These are phyloP conservation scores for Invenusta paracnida DNA, from an alignment of 2,888 invertebrate species.

Conservation along the genomic window DNA sequence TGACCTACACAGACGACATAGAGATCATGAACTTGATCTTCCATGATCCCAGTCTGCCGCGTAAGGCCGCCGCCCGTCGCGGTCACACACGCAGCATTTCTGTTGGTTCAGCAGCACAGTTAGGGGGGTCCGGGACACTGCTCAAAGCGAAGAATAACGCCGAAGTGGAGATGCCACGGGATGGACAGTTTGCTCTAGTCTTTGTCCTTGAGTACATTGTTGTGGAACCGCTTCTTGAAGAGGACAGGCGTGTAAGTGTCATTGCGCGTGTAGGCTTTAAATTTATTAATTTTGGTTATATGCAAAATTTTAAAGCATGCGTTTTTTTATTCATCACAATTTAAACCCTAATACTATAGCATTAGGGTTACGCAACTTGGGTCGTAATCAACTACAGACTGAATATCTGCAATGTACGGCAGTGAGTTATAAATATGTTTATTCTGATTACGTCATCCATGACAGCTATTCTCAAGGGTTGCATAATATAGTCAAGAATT, in stretches of 20 bases:
- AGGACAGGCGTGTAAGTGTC: constrained; percentile 51
- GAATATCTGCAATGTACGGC: too few species aligned
- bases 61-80: not conserved
- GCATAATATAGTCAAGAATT: too few species aligned
- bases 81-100: not conserved
- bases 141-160: constrained; percentile 19
- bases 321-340: too few species aligned
- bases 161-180: constrained; percentile 51
- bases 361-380: too few species aligned
- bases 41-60: not conserved
- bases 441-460: too few species aligned
- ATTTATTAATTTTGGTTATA: too few species aligned
- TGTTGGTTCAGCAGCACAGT: not conserved
- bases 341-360: too few species aligned
- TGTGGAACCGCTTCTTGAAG: constrained; percentile 53
- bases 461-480: too few species aligned
- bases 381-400: too few species aligned
- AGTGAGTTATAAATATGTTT: too few species aligned
- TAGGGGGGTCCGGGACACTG: not conserved
- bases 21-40: not conserved
- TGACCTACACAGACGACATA: constrained; percentile 58
- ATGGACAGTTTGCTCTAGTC: constrained; percentile 56
- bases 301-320: too few species aligned
- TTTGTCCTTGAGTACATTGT: constrained; percentile 58
- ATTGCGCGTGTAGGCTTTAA: not conserved